Evolutionary conservation across 2,888 invertebrate species (phyloP), one percentile per base, ranked within the genome.

Genomic region (Zaprionus bogoriensis): DNA sequence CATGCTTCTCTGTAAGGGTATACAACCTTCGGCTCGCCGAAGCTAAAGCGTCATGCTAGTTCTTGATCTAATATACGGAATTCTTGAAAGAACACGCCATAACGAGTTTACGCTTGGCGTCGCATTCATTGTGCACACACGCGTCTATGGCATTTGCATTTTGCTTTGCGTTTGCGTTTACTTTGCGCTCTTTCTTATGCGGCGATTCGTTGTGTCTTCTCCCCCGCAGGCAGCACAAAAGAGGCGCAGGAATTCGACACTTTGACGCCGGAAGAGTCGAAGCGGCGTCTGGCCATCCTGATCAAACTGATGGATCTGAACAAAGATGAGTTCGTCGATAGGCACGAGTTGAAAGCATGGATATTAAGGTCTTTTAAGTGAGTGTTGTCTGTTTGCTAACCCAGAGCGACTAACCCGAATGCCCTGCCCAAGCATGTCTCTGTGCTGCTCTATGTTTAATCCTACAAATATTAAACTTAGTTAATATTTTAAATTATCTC

Each of bases 221-320:
- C 12, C 38, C 17, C 38, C 17, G 0, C 22, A 96, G 98, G 98
- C 12, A 98, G 97, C 88, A 94, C 95, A 47, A 96, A 95, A 89
- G 96, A 96, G 87, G 98, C 98, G 0, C 97, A 98, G 89, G 97
- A 98, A 91, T 99, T 94, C 91, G 97, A 98, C 89, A 94, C 94
- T 72, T 92, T 99, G 48, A 93, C 95, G 14, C 95, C 96, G 1
- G 96, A 96, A 79, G 98, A 99, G 91, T 94, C 98, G 0, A 96
- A 96, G 89, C 92, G 92, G 82, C 92, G 97, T 70, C 92, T 99
- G 47, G 92, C 92, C 6, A 92, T 95, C 66, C 92, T 99, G 48
- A 92, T 98, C 23, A 92, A 92, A 9, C 95, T 96, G 90, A 98
- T 99, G 96, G 99, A 99, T 91, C 91, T 94, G 48, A 95, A 98